Base-by-base conservation (phyloP, 2,797 vertebrate genomes). In the Oreonectes daqikongensis region DNA sequence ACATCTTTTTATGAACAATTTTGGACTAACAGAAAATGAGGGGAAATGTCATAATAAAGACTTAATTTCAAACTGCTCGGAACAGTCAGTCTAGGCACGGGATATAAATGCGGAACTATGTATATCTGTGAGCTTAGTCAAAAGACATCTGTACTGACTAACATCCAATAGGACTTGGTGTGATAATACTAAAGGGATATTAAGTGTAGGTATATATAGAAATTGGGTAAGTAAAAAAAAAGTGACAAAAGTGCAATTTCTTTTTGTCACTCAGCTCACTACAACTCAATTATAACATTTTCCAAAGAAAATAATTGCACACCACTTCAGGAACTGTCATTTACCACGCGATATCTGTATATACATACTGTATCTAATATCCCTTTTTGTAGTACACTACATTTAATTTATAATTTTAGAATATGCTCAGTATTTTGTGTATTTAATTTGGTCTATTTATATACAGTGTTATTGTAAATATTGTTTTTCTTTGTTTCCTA, bases 391-490 rank as follows among this genome's bases (percentile, higher is more conserved):
- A 82, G 82, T 86, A 79, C 81, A 85, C 80, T 84, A 79, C 86
- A 82, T 87, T 78, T 90, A 83, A 92, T 92, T 92, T 91, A 92
- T 90, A 83, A 79, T 83, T 75, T 78, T 88, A 90, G 86, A 90
- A 78, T 81, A 81, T 87, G 67, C 94, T 94, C 93, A 95, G 91
- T 96, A 95, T 96, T 95, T 90, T 92, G 91, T 94, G 92, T 95
- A 95, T 96, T 95, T 95, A 95, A 95, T 94, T 94, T 94, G 89
- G 93, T 90, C 91, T 93, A 93, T 93, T 93, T 93, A 92, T 92
- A 89, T 90, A 40, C 86, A 94, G 94, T 96, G 95, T 95, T 96
- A 93, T 92, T 84, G 85, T 89, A 87, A 88, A 89, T 80, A 87
- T 92, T 88, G 90, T 87, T 71, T 90, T 86, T 88, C 84, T 87